Base-by-base conservation (phyloP, 2,113 vertebrate genomes). In the Cromileptes altivelis region DNA sequence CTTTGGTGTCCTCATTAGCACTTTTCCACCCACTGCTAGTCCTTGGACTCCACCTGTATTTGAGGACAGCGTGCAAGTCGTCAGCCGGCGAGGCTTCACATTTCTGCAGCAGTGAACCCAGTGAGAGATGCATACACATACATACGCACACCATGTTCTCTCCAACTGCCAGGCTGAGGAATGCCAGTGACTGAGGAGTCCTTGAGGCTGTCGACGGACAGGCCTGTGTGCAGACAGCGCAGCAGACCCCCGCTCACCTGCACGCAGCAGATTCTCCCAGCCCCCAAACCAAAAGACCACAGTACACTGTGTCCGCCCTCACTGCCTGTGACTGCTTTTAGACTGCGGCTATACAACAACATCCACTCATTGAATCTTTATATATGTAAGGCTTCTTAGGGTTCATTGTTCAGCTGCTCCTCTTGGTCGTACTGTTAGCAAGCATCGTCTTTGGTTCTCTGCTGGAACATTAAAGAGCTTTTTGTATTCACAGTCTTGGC, bases 131-230 rank as follows among this genome's bases (percentile, higher is more conserved):
- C 6, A 58, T 23, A 52, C 70, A 78, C 75, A 70, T 67, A 49
- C 72, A 61, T 2, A 70, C 19, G 15, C 40, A 72, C 81, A 73
- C 55, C 33, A 69, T 56, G 37, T 86, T 85, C 55, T 85, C 70
- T 85, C 63, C 73, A 80, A 88, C 89, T 86, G 87, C 82, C 82
- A 73, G 65, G 58, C 81, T 84, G 84, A 85, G 86, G 89, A 89
- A 91, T 93, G 87, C 86, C 84, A 88, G 81, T 80, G 90, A 90
- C 84, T 85, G 81, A 88, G 74, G 80, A 75, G 91, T 90, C 91
- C 92, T 94, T 86, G 70, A 90, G 78, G 78, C 84, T 91, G 93
- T 91, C 64, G 80, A 91, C 79, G 78, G 89, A 81, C 78, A 69
- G 52, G 78, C 61, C 74, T 86, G 87, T 56, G 78, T 80, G 84